phyloP scores from a whole-genome alignment of 2,113 vertebrate genomes.

The Pachypanchax playfairii region DNA sequence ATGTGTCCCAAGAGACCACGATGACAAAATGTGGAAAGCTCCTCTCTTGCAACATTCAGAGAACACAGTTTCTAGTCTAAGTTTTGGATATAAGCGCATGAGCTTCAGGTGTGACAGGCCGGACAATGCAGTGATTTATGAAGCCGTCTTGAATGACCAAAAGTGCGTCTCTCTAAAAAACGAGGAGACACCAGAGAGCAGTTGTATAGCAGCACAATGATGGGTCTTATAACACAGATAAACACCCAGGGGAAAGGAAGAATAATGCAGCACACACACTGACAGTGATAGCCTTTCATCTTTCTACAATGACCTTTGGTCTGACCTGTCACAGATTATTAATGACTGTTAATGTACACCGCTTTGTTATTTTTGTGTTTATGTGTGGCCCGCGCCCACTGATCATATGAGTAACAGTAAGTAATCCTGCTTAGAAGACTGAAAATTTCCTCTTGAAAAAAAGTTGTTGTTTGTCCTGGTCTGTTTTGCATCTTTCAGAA shows the following conservation, averaged over 20 bases:
- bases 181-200: slow-evolving; percentile 53
- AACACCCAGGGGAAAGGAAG: slow-evolving; percentile 41
- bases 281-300: slow-evolving; percentile 52
- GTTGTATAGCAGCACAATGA: slow-evolving; percentile 39
- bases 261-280: slow-evolving; percentile 56
- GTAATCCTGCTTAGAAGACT: slow-evolving; percentile 3
- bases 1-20: slow-evolving; percentile 22
- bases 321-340: slow-evolving; percentile 70
- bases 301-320: slow-evolving; percentile 58
- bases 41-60: slow-evolving; percentile 12
- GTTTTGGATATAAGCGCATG: slow-evolving; percentile 12
- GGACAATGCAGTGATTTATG: slow-evolving; percentile 66
- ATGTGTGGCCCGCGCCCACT: slow-evolving; percentile 46
- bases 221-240: slow-evolving; percentile 44
- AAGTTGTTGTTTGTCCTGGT: neutral
- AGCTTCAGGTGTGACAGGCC: slow-evolving; percentile 50
- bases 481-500: neutral
- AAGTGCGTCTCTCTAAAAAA: slow-evolving; percentile 49
- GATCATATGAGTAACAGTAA: slow-evolving; percentile 21
- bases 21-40: slow-evolving; percentile 19
- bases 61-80: slow-evolving; percentile 6
- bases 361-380: slow-evolving; percentile 52
- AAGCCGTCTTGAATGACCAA: slow-evolving; percentile 48
- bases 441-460: neutral
- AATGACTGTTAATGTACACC: slow-evolving; percentile 71